Percentiles rank a stretch among this genome's conserved stretches.
Conservation (phyloP, 2,113 vertebrate genomes). For the Siphamia tubifer region DNA sequence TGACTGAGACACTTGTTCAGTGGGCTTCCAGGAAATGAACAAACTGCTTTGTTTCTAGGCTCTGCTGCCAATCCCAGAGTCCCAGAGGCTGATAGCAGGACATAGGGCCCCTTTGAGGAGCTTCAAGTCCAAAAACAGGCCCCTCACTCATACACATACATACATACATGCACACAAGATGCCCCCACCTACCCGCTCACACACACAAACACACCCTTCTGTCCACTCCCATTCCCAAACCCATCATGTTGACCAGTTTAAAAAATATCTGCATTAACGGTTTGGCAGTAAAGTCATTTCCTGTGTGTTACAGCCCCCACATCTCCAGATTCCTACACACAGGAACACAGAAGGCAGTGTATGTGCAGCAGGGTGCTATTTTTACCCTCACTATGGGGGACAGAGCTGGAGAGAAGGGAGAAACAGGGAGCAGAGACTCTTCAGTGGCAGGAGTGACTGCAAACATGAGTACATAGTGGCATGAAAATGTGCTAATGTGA, state of each 20-base stretch:
- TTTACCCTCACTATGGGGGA: slow-evolving; percentile 62
- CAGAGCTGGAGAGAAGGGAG: slow-evolving; percentile 17
- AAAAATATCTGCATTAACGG: slow-evolving; percentile 59
- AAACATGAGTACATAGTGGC: slow-evolving; percentile 16
- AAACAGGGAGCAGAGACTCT: slow-evolving; percentile 11
- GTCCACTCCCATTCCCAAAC: slow-evolving; percentile 53
- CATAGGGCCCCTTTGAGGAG: slow-evolving; percentile 69
- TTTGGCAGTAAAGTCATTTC: slow-evolving; percentile 67
- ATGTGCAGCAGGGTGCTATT: slow-evolving; percentile 64
- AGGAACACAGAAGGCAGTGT: slow-evolving; percentile 62
- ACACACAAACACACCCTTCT: slow-evolving; percentile 63
- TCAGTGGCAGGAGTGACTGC: slow-evolving; percentile 22
- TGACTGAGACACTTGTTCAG: slow-evolving; percentile 71
- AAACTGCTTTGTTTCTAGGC: slow-evolving; percentile 72
- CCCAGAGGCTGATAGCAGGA: slow-evolving; percentile 70
- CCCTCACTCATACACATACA: slow-evolving; percentile 51
- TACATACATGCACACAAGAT: slow-evolving; percentile 24
- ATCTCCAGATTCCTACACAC: slow-evolving; percentile 63
- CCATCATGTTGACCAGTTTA: slow-evolving; percentile 54
- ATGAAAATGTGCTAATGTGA: neutral
- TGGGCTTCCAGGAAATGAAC: slow-evolving; percentile 72
- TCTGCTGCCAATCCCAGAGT: slow-evolving; percentile 61
- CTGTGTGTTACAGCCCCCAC: slow-evolving; percentile 67
- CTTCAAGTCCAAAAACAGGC: slow-evolving; percentile 59
- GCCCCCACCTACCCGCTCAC: slow-evolving; percentile 8